Conservation (phyloP, 2,888 invertebrate species). For the Peribatodes rhomboidaria region DNA sequence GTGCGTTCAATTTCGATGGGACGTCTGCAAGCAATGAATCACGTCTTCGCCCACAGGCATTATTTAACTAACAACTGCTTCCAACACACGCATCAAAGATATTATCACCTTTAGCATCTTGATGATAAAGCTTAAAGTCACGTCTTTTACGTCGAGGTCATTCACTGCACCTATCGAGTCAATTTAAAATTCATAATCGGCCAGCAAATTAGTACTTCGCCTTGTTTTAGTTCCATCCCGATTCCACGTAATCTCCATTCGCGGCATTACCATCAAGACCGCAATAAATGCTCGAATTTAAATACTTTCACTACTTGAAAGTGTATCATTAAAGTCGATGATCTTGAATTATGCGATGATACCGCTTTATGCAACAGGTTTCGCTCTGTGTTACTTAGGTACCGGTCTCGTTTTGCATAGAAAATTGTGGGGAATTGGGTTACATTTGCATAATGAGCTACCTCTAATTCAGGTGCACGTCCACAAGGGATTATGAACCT, state of each 20-base stretch:
- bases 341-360: slow-evolving; percentile 45
- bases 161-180: slow-evolving; percentile 65
- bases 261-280: slow-evolving; percentile 27
- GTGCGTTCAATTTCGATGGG: slow-evolving; percentile 50
- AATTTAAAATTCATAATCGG: slow-evolving; percentile 51
- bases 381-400: slow-evolving; percentile 40
- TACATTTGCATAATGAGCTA: slow-evolving; percentile 60
- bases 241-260: slow-evolving; percentile 34
- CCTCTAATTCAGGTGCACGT: slow-evolving; percentile 57
- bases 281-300: slow-evolving; percentile 26
- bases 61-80: slow-evolving; percentile 72
- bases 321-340: slow-evolving; percentile 40
- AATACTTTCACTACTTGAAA: slow-evolving; percentile 47
- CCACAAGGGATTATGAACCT: slow-evolving; percentile 57
- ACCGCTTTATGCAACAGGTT: slow-evolving; percentile 55
- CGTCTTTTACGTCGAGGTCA: slow-evolving; percentile 62
- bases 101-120: slow-evolving; percentile 57
- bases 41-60: slow-evolving; percentile 73
- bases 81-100: slow-evolving; percentile 41
- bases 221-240: slow-evolving; percentile 29
- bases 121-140: slow-evolving; percentile 53
- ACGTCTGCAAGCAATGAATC: slow-evolving; percentile 75
- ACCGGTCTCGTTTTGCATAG: slow-evolving; percentile 55
- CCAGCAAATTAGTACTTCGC: slow-evolving; percentile 49
- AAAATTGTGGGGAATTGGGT: slow-evolving; percentile 63